Conservation (phyloP, 1,140 invertebrate species). For the Sarcophaga peregrina region DNA sequence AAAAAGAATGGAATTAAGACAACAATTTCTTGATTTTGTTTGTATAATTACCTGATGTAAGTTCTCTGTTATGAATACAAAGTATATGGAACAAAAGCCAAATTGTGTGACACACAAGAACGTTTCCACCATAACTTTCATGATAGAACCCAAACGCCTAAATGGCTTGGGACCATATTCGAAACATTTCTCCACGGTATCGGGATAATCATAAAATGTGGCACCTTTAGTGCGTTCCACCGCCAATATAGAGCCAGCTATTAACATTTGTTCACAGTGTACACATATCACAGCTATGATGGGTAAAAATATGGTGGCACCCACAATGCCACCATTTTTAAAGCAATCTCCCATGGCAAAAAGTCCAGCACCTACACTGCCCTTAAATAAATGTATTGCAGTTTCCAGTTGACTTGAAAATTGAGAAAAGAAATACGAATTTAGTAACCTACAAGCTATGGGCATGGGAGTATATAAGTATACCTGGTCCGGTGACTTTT, state of each 20-base stretch:
- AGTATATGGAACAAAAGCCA: slow-evolving; percentile 95
- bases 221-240: slow-evolving; percentile 58
- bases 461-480: not conserved
- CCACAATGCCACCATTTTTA: slow-evolving; percentile 77
- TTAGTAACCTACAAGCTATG: not conserved
- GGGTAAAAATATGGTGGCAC: slow-evolving; percentile 74
- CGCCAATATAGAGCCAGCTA: slow-evolving; percentile 54
- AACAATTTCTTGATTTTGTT: too few relatives aligned
- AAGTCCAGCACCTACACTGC: slow-evolving; percentile 80
- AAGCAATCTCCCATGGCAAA: slow-evolving; percentile 82
- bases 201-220: slow-evolving; percentile 74
- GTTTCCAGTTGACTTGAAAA: slow-evolving; percentile 73
- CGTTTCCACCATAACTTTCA: slow-evolving; percentile 77
- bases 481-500: slow-evolving; percentile 51
- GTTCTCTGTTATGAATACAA: slow-evolving; percentile 90
- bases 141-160: slow-evolving; percentile 71
- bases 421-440: not conserved
- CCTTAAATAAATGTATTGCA: slow-evolving; percentile 70
- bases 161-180: slow-evolving; percentile 75
- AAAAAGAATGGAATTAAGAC: not conserved
- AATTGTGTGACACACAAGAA: slow-evolving; percentile 93
- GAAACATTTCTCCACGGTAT: slow-evolving; percentile 83
- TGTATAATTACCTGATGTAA: slow-evolving; percentile 75
- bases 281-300: slow-evolving; percentile 78
- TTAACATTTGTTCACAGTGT: slow-evolving; percentile 75